Evolutionary conservation across 2,888 invertebrate species (phyloP).

Genomic region (Protodeltote pygarga): DNA sequence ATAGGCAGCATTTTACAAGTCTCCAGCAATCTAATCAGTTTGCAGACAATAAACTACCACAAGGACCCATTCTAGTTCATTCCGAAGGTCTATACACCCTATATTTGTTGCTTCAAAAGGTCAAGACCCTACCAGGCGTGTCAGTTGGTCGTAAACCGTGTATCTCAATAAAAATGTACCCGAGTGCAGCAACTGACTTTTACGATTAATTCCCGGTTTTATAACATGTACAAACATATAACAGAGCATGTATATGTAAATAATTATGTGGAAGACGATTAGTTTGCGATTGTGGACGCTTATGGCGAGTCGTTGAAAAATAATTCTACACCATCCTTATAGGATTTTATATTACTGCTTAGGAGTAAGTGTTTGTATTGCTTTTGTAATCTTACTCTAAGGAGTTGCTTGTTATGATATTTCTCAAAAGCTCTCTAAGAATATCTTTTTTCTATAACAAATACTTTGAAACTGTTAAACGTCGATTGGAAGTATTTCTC

Average conservation of each 20-base stretch:
- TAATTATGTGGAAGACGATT: conserved; percentile 21
- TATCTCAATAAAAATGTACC: conserved; percentile 75
- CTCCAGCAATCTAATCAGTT: conserved; percentile 20
- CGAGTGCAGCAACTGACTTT: conserved; percentile 65
- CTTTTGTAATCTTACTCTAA: no score
- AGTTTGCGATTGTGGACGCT: conserved; percentile 5
- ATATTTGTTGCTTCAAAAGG: conserved; percentile 68
- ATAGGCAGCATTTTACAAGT: conserved; percentile 14
- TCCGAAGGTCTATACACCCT: conserved; percentile 43
- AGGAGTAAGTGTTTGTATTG: no score
- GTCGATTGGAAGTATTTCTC: no score
- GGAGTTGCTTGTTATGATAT: no score
- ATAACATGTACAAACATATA: conserved; percentile 53
- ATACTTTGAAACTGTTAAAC: no score
- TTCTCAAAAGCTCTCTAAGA: no score
- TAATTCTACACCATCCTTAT: not conserved
- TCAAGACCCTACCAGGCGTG: conserved; percentile 67
- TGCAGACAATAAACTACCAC: conserved; percentile 16
- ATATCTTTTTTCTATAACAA: no score
- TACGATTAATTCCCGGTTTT: conserved; percentile 70
- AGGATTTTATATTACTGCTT: no score
- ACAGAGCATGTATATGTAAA: conserved; percentile 7
- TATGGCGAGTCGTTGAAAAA: not conserved
- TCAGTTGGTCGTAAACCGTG: conserved; percentile 67
- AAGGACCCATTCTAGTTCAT: conserved; percentile 30